These are phyloP conservation scores for Caenorhabditis latens DNA, from an alignment of 1,140 invertebrate species.

Conservation along the genomic window DNA sequence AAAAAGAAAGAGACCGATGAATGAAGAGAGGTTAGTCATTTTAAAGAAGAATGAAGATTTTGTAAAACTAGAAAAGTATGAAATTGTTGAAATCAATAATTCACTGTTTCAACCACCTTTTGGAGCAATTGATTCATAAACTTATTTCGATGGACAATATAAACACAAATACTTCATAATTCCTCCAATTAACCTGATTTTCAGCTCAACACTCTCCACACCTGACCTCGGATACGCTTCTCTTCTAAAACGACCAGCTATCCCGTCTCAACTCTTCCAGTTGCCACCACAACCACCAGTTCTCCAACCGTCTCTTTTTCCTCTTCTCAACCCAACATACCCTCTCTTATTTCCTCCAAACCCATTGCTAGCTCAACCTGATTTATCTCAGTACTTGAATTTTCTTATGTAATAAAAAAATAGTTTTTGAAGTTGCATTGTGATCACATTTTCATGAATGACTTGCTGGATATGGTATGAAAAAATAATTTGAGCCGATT, in stretches of 20 bases:
- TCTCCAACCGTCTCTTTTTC: slow-evolving; percentile 20
- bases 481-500: too few relatives aligned
- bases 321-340: background rate
- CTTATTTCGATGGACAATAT: too few relatives aligned
- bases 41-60: background rate
- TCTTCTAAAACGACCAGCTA: slow-evolving; percentile 12
- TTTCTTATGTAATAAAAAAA: slow-evolving; percentile 26
- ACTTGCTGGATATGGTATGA: too few relatives aligned
- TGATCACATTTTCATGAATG: background rate
- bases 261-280: slow-evolving; percentile 18
- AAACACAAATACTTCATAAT: too few relatives aligned
- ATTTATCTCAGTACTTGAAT: slow-evolving; percentile 32
- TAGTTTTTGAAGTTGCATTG: background rate
- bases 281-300: background rate
- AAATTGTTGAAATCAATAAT: background rate
- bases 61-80: too few relatives aligned
- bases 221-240: background rate
- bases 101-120: background rate
- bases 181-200: background rate
- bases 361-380: slow-evolving; percentile 15
- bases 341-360: slow-evolving; percentile 22
- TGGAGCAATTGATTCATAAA: too few relatives aligned
- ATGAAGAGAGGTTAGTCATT: slow-evolving; percentile 5
- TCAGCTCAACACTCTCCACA: background rate
- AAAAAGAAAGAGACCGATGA: slow-evolving; percentile 30